phyloP scores from a whole-genome alignment of 1,140 invertebrate species.

The Drosophila seguyi region DNA sequence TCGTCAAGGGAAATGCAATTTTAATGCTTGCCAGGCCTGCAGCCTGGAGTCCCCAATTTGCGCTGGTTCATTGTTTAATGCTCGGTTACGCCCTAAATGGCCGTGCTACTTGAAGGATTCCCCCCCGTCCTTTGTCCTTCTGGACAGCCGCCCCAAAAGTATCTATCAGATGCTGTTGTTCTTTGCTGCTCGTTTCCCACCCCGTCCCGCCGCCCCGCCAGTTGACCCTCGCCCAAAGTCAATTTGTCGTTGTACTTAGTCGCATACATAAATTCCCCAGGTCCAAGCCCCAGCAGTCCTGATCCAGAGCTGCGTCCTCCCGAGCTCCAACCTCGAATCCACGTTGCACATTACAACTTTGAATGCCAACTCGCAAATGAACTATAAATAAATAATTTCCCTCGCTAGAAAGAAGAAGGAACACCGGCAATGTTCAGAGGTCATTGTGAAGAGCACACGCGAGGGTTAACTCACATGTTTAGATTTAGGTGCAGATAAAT shows the following conservation, averaged over 20 bases:
- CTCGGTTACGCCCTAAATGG: slow-evolving; percentile 56
- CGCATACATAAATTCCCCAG: slow-evolving; percentile 59
- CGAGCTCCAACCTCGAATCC: slow-evolving; percentile 21
- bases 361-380: slow-evolving; percentile 77
- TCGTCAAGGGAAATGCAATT: slow-evolving; percentile 62
- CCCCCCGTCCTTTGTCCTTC: neutral
- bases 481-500: neutral
- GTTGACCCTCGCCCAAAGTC: slow-evolving; percentile 49
- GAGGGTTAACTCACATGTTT: slow-evolving; percentile 23
- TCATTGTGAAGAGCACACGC: slow-evolving; percentile 27
- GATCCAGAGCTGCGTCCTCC: slow-evolving; percentile 6
- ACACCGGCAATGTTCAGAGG: slow-evolving; percentile 32
- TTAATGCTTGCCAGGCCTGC: slow-evolving; percentile 33
- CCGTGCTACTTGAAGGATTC: slow-evolving; percentile 67
- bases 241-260: slow-evolving; percentile 57
- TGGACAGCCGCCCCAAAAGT: slow-evolving; percentile 6
- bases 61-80: slow-evolving; percentile 52
- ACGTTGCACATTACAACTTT: slow-evolving; percentile 68
- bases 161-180: slow-evolving; percentile 18
- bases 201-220: neutral
- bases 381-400: slow-evolving; percentile 81
- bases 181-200: neutral
- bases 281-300: slow-evolving; percentile 8
- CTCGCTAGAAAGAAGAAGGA: slow-evolving; percentile 58
- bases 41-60: slow-evolving; percentile 32